Base-by-base conservation (phyloP, 2,888 invertebrate genomes). In the Drosophila siamana region DNA sequence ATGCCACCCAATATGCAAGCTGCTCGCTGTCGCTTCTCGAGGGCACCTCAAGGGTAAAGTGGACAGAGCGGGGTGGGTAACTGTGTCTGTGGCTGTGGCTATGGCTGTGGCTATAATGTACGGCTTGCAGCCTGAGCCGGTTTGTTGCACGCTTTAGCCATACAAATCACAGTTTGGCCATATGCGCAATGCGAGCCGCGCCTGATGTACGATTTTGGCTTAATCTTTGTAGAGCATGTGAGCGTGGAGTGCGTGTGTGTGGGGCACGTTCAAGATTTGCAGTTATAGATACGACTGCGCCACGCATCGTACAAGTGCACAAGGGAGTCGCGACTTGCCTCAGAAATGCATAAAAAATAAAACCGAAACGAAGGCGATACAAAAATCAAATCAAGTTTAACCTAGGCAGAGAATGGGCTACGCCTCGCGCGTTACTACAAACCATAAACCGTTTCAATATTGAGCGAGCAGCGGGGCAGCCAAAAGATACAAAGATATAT, bases 1-100 rank as follows among this genome's bases (percentile, higher is more conserved):
- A 89, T 90, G 89, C 90, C 90, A 90, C 90, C 90, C 90, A 86
- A 85, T 78, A 80, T 72, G 85, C 79, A 48, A 68, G 64, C 8
- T 50, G 50, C 30, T 11, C 44, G 9, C 28, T 19, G 52, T n/a
- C 16, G 19, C 19, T 19, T 28, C 15, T 41, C 7, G 16, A 16
- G 40, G 52, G 9, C 8, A 30, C 28, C 16, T 24, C 11, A 30
- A 11, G 16, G n/a, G 43, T 7, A 15, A 22, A 19, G 26, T 15
- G 22, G 40, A 4, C 9, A 4, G 16, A 0, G 9, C 3, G 8
- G 4, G 7, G n/a, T 9, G 43, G 16, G 46, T 19, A 48, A n/a
- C n/a, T n/a, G n/a, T n/a, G n/a, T n/a, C n/a, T n/a, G n/a, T n/a
- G n/a, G n/a, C n/a, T n/a, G n/a, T n/a, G n/a, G n/a, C n/a, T n/a